Evolutionary conservation across 2,113 vertebrate species (phyloP), one percentile per base, ranked within the genome.

Genomic region (Pao palembangensis): DNA sequence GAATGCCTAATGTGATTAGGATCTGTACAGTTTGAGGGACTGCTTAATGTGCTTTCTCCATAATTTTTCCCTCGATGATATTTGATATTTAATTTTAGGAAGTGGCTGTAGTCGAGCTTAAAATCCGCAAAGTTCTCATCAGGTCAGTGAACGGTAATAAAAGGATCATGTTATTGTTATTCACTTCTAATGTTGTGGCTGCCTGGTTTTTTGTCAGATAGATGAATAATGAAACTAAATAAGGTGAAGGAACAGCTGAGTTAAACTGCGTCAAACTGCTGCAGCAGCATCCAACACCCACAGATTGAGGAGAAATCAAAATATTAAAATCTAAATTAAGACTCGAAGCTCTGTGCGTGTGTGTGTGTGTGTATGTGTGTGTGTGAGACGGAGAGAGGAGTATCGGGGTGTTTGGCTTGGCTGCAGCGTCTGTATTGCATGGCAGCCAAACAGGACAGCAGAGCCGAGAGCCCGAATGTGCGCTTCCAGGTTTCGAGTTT

Each of bases 251-350:
- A 83, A 61, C 74, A 75, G 77, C 67, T 79, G 66, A 72, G 61
- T 61, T 42, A 19, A 57, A 67, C 59, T 75, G 58, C 6, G 58
- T n/a, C n/a, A n/a, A 47, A n/a, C 44, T 47, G 44, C 58, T 60
- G 61, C 38, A 71, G 51, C 5, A 25, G n/a, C 60, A 64, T 80
- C 72, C 81, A 83, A 75, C 70, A 73, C 23, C 55, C 71, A 67
- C 70, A 76, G 67, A 71, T 76, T 73, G 72, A 67, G 70, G 62
- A 71, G 75, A 75, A 78, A 82, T 73, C 52, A 63, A 53, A 53
- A 53, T 66, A 83, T 79, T 71, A 76, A 67, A 72, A 66, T 75
- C 77, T 81, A 87, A 82, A 80, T 75, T 79, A 79, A 79, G 83
- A 75, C 63, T 42, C 7, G 0, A 60, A 70, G 58, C 13, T 1